A percentile compares a stretch with the other conserved stretches of the same genome.
Evolutionary conservation across 1,140 invertebrate genomes (phyloP).

Genomic region (Diorhabda sublineata): DNA sequence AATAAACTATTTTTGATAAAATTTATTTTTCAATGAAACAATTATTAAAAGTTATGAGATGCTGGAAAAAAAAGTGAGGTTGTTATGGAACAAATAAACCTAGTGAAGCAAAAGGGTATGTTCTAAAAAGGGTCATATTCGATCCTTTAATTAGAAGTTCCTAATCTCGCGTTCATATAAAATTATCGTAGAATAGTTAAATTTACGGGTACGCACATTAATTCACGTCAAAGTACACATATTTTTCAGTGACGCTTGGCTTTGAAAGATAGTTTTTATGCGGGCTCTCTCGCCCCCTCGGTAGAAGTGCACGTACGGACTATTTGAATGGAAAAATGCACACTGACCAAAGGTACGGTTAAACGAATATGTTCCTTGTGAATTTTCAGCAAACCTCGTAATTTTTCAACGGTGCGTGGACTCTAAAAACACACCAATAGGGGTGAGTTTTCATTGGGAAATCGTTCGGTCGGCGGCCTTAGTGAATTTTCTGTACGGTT

Average conservation of each 20-base stretch:
- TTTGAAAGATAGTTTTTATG: conserved; percentile 49
- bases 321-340: conserved; percentile 45
- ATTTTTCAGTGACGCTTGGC: conserved; percentile 46
- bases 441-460: conserved; percentile 35
- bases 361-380: conserved; percentile 40
- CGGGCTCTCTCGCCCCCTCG: conserved; percentile 29
- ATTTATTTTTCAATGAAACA: too few species aligned
- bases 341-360: conserved; percentile 26
- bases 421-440: conserved; percentile 42
- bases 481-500: conserved; percentile 44
- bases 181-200: conserved; percentile 48
- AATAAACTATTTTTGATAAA: too few species aligned
- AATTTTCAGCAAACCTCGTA: conserved; percentile 40
- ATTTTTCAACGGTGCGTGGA: conserved; percentile 43
- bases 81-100: too few species aligned
- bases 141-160: conserved; percentile 37
- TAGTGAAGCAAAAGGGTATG: too few species aligned
- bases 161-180: conserved; percentile 42
- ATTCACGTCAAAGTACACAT: conserved; percentile 48
- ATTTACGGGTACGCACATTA: conserved; percentile 48
- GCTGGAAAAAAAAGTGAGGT: too few species aligned
- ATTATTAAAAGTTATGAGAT: too few species aligned
- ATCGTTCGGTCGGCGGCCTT: conserved; percentile 33
- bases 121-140: too few species aligned
- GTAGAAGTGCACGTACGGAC: conserved; percentile 30